Evolutionary conservation across 2,797 vertebrate species (phyloP), one percentile per base, ranked within the genome.

Genomic region (Thripadectes ignobilis): DNA sequence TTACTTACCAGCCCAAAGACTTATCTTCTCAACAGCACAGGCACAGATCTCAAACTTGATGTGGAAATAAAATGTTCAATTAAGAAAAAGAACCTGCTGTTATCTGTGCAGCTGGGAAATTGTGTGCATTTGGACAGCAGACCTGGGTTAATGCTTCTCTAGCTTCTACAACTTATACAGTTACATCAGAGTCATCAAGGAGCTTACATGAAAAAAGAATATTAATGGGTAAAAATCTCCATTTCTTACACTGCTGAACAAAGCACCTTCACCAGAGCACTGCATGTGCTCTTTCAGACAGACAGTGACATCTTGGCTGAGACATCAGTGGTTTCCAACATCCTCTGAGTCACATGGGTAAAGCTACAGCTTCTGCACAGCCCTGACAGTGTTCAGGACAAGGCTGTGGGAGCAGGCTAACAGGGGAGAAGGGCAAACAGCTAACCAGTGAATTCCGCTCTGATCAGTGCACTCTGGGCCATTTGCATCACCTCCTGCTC

Each of bases 301-400:
- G 73, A 62, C 54, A 51, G 1, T 21, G 88, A 52, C 81, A 68
- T 23, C 57, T 24, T 20, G 55, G 54, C 93, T 76, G 82, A 77
- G 83, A 65, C 46, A 43, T 26, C 81, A 46, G 8, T 58, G 91
- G n/a, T n/a, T 92, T 57, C 61, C 68, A 71, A 19, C 41, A 76
- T 59, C 79, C 93, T 69, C 45, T 79, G 89, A 98, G 91, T 97
- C 95, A 97, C 69, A 16, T 7, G 5, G 89, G 80, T 14, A 66
- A 61, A 85, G 74, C 73, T 29, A 8, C 87, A 45, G 81, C 57
- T 82, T 86, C 74, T 49, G 90, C 89, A 43, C 73, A 75, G 87
- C n/a, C 12, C 91, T 1, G 0, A 51, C 63, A 95, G 83, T 52
- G 71, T 93, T 80, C 73, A 83, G 45, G 23, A 59, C 74, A 51